Base-by-base conservation (phyloP, 2,888 invertebrate species). In the Sarcophaga subvicina region DNA sequence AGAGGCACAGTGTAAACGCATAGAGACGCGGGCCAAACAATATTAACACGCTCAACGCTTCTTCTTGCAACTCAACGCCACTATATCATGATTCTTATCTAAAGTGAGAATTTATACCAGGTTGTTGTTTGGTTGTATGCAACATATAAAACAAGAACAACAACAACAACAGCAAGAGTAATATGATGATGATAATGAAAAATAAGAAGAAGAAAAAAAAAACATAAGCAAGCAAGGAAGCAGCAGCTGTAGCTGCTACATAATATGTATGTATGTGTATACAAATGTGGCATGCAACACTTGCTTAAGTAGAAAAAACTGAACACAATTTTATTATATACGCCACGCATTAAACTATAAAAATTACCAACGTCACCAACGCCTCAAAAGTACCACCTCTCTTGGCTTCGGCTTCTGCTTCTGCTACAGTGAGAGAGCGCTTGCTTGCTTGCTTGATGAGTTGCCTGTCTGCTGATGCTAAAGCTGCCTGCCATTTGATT, bases 81-180 rank as follows among this genome's bases (percentile, higher is more conserved):
- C 89, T 89, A 90, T 90, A 87, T 87, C 86, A 87, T 87, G 87
- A 87, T 87, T 78, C 87, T 89, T 90, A 90, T 90, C 90, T 88
- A 81, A 88, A 89, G 90, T 90, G 90, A 89, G 90, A 90, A 90
- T 90, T 90, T 90, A 90, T 90, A 90, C 89, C 89, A 89, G 71
- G 70, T 59, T 70, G 71, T 10, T 73, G 22, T 66, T 66, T 73
- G 17, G 70, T 67, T 82, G 22, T 60, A 69, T 72, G 47, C 62
- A 63, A 64, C 66, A 67, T 17, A 54, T 22, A 69, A 37, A 37
- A 66, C 59, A 59, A 12, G 12, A 59, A 70, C 60, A 78, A 69
- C 17, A 77, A 67, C 78, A 85, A 27, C 49, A 81, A 73, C 63
- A 78, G 72, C 77, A 54, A 80, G 37, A 37, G 71, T 27, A 62